These are phyloP conservation scores for Mylabris phalerata DNA, from an alignment of 1,140 invertebrate genomes.

Conservation along the genomic window DNA sequence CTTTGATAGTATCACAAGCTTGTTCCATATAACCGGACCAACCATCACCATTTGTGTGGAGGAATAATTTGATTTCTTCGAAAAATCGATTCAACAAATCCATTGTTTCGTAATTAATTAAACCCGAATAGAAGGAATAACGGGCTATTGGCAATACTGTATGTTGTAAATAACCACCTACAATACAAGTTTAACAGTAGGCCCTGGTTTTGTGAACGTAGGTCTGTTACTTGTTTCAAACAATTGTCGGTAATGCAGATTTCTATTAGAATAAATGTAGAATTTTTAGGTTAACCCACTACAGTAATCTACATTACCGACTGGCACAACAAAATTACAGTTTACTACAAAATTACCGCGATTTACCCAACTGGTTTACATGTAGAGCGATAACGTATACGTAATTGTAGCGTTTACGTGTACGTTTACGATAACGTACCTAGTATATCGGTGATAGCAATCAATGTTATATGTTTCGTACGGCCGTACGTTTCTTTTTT, in stretches of 20 bases:
- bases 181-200: background rate
- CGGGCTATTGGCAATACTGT: conserved; percentile 49
- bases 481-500: conserved; percentile 41
- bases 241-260: background rate
- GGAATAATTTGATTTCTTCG: conserved; percentile 47
- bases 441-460: conserved; percentile 48
- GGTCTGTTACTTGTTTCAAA: background rate
- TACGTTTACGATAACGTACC: conserved; percentile 20
- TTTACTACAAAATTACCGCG: too few species aligned
- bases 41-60: conserved; percentile 51
- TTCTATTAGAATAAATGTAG: background rate
- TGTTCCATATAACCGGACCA: conserved; percentile 40
- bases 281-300: too few species aligned
- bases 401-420: too few species aligned
- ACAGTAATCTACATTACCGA: too few species aligned
- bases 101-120: conserved; percentile 48
- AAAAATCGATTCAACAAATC: conserved; percentile 48
- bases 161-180: conserved; percentile 48
- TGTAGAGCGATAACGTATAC: too few species aligned
- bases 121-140: conserved; percentile 54
- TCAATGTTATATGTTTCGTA: conserved; percentile 45
- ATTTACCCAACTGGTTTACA: too few species aligned
- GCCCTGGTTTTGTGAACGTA: background rate
- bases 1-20: background rate
- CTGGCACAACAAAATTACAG: too few species aligned